Base-by-base conservation (phyloP, 2,113 vertebrate genomes). In the Prionailurus bengalensis region DNA sequence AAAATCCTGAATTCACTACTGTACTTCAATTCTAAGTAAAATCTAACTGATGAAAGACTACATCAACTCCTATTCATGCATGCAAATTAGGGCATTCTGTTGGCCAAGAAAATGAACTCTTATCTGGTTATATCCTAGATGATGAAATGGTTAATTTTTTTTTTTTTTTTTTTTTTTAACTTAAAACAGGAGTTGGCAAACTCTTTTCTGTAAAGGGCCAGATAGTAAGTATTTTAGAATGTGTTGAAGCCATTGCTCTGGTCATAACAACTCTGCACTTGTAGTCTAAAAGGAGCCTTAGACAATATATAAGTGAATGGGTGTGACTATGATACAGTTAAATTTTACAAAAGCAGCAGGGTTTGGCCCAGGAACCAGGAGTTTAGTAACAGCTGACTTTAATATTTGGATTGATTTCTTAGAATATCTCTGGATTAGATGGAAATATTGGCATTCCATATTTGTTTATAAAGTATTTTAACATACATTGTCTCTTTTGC, bases 41-140 rank as follows among this genome's bases (percentile, higher is more conserved):
- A 91, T 68, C n/a, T 94, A 51, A 17, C 13, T 84, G 5, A 73
- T 74, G 70, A 92, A 92, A 86, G 33, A 70, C 31, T 61, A 61
- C 5, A 61, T 27, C 12, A 76, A 73, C 33, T 66, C 33, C 5
- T 89, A 79, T 51, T 86, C 23, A 53, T 4, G 89, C 31, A 66
- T 61, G 66, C 86, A 93, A 91, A 86, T 51, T 84, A 74, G 71
- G 11, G 29, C 9, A 16, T 76, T 83, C 82, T 53, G 1, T 81
- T 93, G 73, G 48, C 39, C 66, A 82, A 68, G 73, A 87, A 91
- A 66, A 76, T 55, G n/a, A 89, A 33, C 17, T 92, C 88, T 92
- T 81, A 92, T 58, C 58, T 27, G n/a, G 39, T 91, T 70, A 16
- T 86, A 51, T 33, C 23, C 12, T 89, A 55, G 58, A 36, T 66